Conservation (phyloP, 2,888 invertebrate species). For the Mythimna loreyi region DNA sequence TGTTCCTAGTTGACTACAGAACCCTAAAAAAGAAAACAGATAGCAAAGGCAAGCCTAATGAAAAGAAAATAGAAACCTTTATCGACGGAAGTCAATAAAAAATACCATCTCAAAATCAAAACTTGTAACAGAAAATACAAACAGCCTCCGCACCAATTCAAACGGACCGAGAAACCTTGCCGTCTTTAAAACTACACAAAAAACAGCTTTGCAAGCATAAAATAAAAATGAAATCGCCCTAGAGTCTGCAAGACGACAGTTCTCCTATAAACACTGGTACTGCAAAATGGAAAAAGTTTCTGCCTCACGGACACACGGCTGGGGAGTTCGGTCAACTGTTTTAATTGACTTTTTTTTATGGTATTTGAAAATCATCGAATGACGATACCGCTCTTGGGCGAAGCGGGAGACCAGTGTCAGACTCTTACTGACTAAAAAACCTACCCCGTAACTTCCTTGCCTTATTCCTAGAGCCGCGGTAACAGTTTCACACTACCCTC, state of each 20-base stretch:
- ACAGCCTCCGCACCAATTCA: background rate
- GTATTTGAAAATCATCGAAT: too few species aligned
- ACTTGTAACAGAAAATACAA: background rate
- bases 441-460: too few species aligned
- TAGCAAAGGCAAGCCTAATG: too few species aligned
- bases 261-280: constrained; percentile 66
- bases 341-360: too few species aligned
- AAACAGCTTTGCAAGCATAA: constrained; percentile 35
- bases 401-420: too few species aligned
- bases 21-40: too few species aligned
- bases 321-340: background rate
- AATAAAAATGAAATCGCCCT: constrained; percentile 63
- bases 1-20: too few species aligned
- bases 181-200: constrained; percentile 44
- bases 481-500: too few species aligned
- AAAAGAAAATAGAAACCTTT: too few species aligned
- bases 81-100: background rate
- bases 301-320: constrained; percentile 44
- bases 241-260: constrained; percentile 62
- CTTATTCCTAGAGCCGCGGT: too few species aligned
- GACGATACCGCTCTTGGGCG: too few species aligned
- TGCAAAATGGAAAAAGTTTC: constrained; percentile 73
- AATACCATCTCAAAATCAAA: background rate
- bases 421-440: too few species aligned
- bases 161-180: constrained; percentile 22